Base-by-base conservation (phyloP, 2,888 invertebrate genomes). In the Catonia carolina region DNA sequence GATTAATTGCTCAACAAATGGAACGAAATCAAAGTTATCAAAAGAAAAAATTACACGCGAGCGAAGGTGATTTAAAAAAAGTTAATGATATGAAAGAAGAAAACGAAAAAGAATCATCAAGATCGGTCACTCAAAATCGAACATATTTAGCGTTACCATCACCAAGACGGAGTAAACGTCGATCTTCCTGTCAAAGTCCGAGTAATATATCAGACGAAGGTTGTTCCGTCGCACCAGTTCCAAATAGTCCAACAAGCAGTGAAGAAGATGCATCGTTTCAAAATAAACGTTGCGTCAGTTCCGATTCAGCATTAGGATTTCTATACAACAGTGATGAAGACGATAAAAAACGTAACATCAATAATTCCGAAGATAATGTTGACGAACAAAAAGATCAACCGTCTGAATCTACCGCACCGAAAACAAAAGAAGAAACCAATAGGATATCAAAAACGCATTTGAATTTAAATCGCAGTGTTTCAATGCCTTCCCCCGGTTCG, bases 161-260 rank as follows among this genome's bases (percentile, higher is more conserved):
- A 15, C 39, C 48, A n/a, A 48, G 58, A 2, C 48, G 53, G 27
- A 49, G 36, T 18, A 58, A 58, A 45, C 22, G 51, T 7, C 48
- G 50, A 18, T 54, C 50, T 5, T 41, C 22, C 2, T 45, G 53
- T 18, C 47, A 45, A 2, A 57, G 57, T 15, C 49, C 57, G 22
- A 54, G 58, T 35, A 54, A 33, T 17, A 45, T 54, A 5, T 58
- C 58, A 1, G 58, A 58, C 37, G 58, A 58, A 36, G 58, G 58
- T 4, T 58, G 58, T 35, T 58, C 54, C n/a, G 50, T 54, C 1
- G 20, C 51, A 3, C 45, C 57, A 2, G 35, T 48, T 15, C 39
- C 31, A 14, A 33, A 33, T n/a, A 57, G 57, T 35, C 53, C 53
- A 8, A 31, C 31, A 1, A 53, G 53, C 14, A 54, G 53, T 18